Base-by-base conservation (phyloP, 2,888 invertebrate species). In the Lapara coniferarum region DNA sequence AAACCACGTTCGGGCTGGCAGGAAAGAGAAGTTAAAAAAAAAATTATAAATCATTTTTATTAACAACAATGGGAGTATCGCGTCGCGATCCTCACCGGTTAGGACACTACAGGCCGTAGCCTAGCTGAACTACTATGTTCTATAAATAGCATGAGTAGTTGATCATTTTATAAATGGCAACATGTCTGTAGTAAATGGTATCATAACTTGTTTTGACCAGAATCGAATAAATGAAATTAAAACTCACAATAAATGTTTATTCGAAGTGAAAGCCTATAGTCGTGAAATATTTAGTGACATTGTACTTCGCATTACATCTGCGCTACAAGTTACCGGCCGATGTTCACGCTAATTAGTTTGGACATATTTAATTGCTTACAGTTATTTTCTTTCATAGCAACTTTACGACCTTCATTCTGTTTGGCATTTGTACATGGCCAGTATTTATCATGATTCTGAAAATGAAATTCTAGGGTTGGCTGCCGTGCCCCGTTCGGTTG, bases 401-500 rank as follows among this genome's bases (percentile, higher is more conserved):
- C 49, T 67, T 49, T 52, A 68, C 37, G 58, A 59, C 58, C 37
- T 57, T 51, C 66, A 66, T 71, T 73, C 49, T 51, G 49, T 56
- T 66, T 71, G 37, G 52, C 58, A 67, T 66, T 72, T 73, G 70
- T 72, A 55, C 67, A 57, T 69, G 63, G 69, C 72, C 66, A 56
- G 66, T 57, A 63, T 74, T 74, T 75, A 77, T 73, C 73, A 77
- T 70, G 73, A 66, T 71, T 72, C 67, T 71, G 74, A 70, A 74
- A 71, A 72, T 70, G 70, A 74, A 77, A 74, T 74, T 71, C 70
- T 71, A 69, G 66, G 66, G 71, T 66, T 72, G 77, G 74, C 71
- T 73, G 73, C 69, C 71, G 83, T 83, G 81, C 84, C 81, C 69
- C 74, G 77, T 74, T 77, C 68, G 72, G 75, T 71, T 73, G 74